phyloP scores from a whole-genome alignment of 2,113 vertebrate genomes.

The Plectropomus leopardus region DNA sequence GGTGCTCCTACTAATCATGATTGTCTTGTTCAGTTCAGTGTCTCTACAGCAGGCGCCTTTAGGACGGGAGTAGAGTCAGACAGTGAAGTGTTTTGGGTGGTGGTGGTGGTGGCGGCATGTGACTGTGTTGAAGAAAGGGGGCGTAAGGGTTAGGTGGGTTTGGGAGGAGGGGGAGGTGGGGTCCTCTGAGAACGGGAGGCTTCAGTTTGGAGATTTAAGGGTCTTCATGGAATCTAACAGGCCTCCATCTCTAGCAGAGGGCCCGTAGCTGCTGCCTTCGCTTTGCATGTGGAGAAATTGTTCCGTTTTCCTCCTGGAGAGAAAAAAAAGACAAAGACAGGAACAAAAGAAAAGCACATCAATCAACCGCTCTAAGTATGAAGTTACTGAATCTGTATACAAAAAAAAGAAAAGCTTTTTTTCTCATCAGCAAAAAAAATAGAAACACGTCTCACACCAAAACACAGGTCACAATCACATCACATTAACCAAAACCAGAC shows the following conservation, averaged over 20 bases:
- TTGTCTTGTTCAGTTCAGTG: slow-evolving; percentile 86
- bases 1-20: slow-evolving; percentile 74
- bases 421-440: not conserved
- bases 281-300: slow-evolving; percentile 95
- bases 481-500: slow-evolving; percentile 47
- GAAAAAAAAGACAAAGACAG: not conserved
- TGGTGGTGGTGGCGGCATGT: slow-evolving; percentile 43
- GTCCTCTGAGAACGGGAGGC: slow-evolving; percentile 80
- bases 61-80: slow-evolving; percentile 60
- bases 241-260: slow-evolving; percentile 99
- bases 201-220: slow-evolving; percentile 77
- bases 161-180: not conserved
- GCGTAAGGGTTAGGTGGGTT: slow-evolving; percentile 1
- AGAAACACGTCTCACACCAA: slow-evolving; percentile 1
- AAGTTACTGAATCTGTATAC: slow-evolving; percentile 1
- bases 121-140: slow-evolving; percentile 36
- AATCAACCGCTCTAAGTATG: not conserved
- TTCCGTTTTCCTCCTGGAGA: slow-evolving; percentile 93
- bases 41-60: slow-evolving; percentile 80
- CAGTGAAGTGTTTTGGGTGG: slow-evolving; percentile 50
- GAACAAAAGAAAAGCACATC: slow-evolving; percentile 9
- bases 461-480: slow-evolving; percentile 34
- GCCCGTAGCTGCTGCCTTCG: slow-evolving; percentile 95
- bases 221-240: slow-evolving; percentile 89
- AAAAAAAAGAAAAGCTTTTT: not conserved